phyloP scores from a whole-genome alignment of 1,140 invertebrate genomes.

The Tyrophagus putrescentiae region DNA sequence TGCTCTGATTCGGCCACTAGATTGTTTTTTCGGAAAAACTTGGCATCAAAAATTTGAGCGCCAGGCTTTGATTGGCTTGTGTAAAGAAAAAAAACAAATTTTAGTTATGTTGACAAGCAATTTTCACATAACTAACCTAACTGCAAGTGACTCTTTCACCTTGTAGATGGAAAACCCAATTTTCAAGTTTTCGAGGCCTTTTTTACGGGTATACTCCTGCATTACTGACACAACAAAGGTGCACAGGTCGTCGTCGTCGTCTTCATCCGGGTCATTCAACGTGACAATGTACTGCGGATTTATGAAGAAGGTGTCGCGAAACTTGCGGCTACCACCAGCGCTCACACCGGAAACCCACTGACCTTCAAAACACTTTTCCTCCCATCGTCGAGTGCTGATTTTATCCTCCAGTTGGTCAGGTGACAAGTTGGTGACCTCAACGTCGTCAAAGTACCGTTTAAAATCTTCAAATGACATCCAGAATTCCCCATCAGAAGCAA shows the following conservation, averaged over 20 bases:
- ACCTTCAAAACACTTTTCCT: slow-evolving; percentile 81
- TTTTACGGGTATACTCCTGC: slow-evolving; percentile 67
- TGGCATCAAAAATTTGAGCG: too few species aligned
- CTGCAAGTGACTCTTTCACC: slow-evolving; percentile 21
- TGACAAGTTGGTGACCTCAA: slow-evolving; percentile 30
- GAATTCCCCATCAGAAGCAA: slow-evolving; percentile 93
- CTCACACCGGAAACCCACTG: slow-evolving; percentile 77
- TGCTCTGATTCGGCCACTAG: too few species aligned
- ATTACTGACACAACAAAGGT: slow-evolving; percentile 76
- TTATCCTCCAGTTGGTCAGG: slow-evolving; percentile 71
- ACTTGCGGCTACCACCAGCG: slow-evolving; percentile 92
- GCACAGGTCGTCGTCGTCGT: slow-evolving; percentile 62
- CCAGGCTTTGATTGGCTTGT: too few species aligned
- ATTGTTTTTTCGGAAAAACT: too few species aligned
- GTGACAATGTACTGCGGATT: slow-evolving; percentile 92
- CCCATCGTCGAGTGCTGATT: slow-evolving; percentile 52
- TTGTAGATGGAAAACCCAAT: slow-evolving; percentile 92
- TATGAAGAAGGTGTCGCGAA: slow-evolving; percentile 73
- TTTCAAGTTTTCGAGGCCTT: slow-evolving; percentile 83
- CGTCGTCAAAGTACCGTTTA: slow-evolving; percentile 26
- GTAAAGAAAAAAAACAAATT: too few species aligned
- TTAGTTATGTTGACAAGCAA: too few species aligned
- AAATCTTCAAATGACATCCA: slow-evolving; percentile 45
- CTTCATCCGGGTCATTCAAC: slow-evolving; percentile 72
- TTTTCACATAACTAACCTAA: slow-evolving; percentile 13